Conservation (phyloP, 2,888 invertebrate species). For the Dryadula phaetusa region DNA sequence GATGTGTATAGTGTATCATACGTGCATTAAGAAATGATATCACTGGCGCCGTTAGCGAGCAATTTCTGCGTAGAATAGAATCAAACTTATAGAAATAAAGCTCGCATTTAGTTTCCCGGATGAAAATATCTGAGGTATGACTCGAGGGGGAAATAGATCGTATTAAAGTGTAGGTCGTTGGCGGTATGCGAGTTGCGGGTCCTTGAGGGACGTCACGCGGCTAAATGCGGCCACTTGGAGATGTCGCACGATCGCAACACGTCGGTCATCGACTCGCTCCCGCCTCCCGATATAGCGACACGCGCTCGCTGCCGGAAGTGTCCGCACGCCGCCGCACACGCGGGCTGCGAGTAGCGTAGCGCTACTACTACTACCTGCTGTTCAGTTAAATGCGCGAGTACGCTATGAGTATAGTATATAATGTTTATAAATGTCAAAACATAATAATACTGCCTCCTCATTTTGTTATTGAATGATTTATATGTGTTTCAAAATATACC, state of each 20-base stretch:
- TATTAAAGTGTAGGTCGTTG: constrained; percentile 18
- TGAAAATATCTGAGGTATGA: constrained; percentile 31
- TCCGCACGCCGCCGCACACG: constrained; percentile 38
- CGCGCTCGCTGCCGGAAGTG: constrained; percentile 18
- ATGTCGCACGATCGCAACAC: constrained; percentile 38
- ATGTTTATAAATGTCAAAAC: neutral
- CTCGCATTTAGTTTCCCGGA: constrained; percentile 14
- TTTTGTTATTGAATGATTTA: constrained; percentile 15
- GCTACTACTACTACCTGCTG: constrained; percentile 19
- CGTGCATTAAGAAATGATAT: neutral
- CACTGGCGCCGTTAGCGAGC: constrained; percentile 12
- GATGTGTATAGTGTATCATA: too few species aligned
- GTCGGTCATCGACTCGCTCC: constrained; percentile 58
- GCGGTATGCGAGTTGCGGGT: constrained; percentile 26
- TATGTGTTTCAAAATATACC: neutral
- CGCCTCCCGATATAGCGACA: constrained; percentile 43
- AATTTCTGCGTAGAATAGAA: constrained; percentile 3
- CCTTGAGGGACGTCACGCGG: constrained; percentile 41
- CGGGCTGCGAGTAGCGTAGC: constrained; percentile 26
- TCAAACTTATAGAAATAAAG: constrained; percentile 16
- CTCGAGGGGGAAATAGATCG: constrained; percentile 27
- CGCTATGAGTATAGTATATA: neutral
- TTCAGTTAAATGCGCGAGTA: too few species aligned
- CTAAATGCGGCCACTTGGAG: constrained; percentile 36
- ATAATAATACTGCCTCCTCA: neutral